Conservation (phyloP, 2,888 invertebrate genomes). For the Erebia epiphron region DNA sequence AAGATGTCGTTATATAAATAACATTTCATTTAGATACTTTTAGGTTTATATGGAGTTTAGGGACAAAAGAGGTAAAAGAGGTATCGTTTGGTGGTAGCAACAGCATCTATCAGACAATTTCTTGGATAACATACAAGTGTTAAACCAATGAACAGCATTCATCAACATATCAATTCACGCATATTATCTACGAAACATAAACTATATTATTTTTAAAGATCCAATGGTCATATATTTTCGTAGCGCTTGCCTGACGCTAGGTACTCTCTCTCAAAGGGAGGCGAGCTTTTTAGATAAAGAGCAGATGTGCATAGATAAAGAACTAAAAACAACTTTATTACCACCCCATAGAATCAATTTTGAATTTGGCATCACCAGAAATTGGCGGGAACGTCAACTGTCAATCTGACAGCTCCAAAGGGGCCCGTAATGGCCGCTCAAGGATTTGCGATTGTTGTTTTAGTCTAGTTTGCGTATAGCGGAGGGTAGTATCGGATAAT, state of each 20-base stretch:
- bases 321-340: constrained; percentile 37
- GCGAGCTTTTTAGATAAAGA: background rate
- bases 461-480: constrained; percentile 43
- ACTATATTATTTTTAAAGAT: background rate
- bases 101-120: background rate
- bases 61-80: too few species aligned
- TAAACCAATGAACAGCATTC: background rate
- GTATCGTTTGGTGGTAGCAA: background rate
- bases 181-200: background rate
- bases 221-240: background rate
- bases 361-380: constrained; percentile 40
- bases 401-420: constrained; percentile 70
- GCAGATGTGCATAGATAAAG: constrained; percentile 45
- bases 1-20: too few species aligned
- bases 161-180: background rate
- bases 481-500: constrained; percentile 30
- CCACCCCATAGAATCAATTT: constrained; percentile 37
- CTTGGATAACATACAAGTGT: background rate
- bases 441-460: constrained; percentile 71
- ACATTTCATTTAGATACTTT: background rate
- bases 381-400: constrained; percentile 61
- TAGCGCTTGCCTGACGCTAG: too few species aligned
- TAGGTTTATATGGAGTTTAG: too few species aligned
- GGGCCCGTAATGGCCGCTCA: constrained; percentile 62
- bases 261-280: background rate